Base-by-base conservation (phyloP, 92 coral and sea anemone species). In the Heliopora coerulea region DNA sequence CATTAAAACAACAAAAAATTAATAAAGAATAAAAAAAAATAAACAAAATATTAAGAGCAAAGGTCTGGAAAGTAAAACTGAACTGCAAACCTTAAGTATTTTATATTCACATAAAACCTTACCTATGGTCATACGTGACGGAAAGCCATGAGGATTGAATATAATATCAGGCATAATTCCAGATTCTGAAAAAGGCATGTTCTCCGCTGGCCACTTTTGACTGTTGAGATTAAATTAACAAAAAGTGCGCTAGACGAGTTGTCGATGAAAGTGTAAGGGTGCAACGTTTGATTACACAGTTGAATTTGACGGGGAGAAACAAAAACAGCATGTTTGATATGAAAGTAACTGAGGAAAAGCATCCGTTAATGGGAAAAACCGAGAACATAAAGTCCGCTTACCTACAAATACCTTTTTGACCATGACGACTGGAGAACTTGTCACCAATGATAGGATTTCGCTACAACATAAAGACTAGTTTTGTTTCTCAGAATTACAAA, bases 121-220 rank as follows among this genome's bases (percentile, higher is more conserved):
- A 93, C 98, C 98, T 62, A 93, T 93, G 49, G 98, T 93, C 98
- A 93, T 93, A 85, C 98, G 96, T 10, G 98, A 93, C 8, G 98
- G 98, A 60, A 93, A 93, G 29, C 98, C 98, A 50, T 93, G 98
- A 34, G 98, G 98, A 70, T 70, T 93, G 74, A 93, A 93, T 32
- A 93, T 88, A 31, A 93, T 93, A 57, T 93, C 98, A 0, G 98
- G 98, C 1, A 96, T 87, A 93, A 93, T 90, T 40, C 98, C 98
- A n/a, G 98, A 93, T 79, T 93, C 98, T 32, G 98, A 82, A 70
- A 93, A 93, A 0, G 98, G 98, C 96, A 93, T 85, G 81, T 93
- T 73, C 74, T 93, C 98, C 34, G 86, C 82, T 1, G 98, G 96
- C 98, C 98, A 93, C 79, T 88, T 93, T 61, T 93, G 98, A 80